Base-by-base conservation (phyloP, 2,888 invertebrate genomes). In the Sturmia bella region DNA sequence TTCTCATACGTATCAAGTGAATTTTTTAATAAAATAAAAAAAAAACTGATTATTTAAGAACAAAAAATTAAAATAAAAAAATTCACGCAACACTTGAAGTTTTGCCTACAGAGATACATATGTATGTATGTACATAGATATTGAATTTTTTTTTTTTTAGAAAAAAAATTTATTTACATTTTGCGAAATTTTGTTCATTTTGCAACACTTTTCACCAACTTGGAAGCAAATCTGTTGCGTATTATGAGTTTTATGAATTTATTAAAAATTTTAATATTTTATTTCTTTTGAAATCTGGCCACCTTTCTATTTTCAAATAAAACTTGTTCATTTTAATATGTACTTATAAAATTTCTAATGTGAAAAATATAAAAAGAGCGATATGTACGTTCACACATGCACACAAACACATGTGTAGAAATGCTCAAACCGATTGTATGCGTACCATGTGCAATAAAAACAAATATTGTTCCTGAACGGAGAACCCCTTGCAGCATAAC, bases 401-500 rank as follows among this genome's bases (percentile, higher is more conserved):
- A 41, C 17, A 13, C 21, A 57, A 7, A 24, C 27, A 43, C 15
- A 56, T 15, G 21, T 12, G 32, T 21, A 41, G 15, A 11, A 59
- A 45, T 32, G 7, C 9, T 32, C 6, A 32, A 32, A 3, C 7
- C 32, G 6, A 32, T 32, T 32, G 32, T 3, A 32, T 32, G 7
- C 6, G n/a, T n/a, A 43, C 15, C 15, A 61, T 24, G 21, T 15
- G 45, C 7, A 41, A 15, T 13, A 45, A 37, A 69, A 61, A 17
- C 68, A 63, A 56, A 73, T 77, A 73, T 68, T 50, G 37, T 68
- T 15, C 39, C 32, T 61, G 15, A 41, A 21, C 6, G 69, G 37
- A 72, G 69, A 66, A 39, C 66, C 56, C 56, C 48, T 48, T 61
- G 59, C 66, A 72, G 76, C 61, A 76, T 24, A 72, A 68, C 61